Conservation (phyloP, 2,888 invertebrate species). For the Fabriciana adippe region DNA sequence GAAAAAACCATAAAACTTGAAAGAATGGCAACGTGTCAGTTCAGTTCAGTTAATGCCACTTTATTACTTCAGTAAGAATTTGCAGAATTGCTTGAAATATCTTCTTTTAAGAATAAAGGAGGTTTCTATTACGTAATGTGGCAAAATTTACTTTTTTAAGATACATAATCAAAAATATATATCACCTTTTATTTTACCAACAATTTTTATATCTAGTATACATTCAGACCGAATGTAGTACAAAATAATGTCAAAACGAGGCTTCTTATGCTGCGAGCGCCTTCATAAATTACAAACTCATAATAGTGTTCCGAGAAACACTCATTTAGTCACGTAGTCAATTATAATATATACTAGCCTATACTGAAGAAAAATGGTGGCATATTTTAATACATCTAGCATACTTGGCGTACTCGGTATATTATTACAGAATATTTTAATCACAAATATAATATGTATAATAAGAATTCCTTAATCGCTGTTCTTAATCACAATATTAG, state of each 20-base stretch:
- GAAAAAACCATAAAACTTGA: conserved; percentile 1
- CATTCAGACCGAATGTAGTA: conserved; percentile 41
- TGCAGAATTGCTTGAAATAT: neutral
- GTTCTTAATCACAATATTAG: no score
- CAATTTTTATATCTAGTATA: conserved; percentile 33
- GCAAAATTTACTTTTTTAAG: neutral
- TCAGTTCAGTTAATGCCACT: conserved; percentile 9
- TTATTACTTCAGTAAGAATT: conserved; percentile 8
- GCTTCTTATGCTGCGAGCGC: conserved; percentile 4
- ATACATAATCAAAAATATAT: conserved; percentile 36
- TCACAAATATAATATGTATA: no score
- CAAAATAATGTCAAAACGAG: conserved; percentile 40
- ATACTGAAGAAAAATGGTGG: no score
- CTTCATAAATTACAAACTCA: conserved; percentile 35
- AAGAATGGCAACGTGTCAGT: conserved; percentile 6
- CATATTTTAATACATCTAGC: no score
- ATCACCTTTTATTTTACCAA: conserved; percentile 47
- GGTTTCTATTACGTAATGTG: neutral
- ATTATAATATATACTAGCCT: conserved; percentile 30
- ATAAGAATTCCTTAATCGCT: no score
- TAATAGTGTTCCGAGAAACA: conserved; percentile 31
- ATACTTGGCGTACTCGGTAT: no score
- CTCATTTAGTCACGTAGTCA: conserved; percentile 45
- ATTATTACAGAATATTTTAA: no score
- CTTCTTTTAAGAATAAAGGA: neutral